Evolutionary conservation across 1,140 invertebrate genomes (phyloP).

Genomic region (Brachionus rotundiformis): DNA sequence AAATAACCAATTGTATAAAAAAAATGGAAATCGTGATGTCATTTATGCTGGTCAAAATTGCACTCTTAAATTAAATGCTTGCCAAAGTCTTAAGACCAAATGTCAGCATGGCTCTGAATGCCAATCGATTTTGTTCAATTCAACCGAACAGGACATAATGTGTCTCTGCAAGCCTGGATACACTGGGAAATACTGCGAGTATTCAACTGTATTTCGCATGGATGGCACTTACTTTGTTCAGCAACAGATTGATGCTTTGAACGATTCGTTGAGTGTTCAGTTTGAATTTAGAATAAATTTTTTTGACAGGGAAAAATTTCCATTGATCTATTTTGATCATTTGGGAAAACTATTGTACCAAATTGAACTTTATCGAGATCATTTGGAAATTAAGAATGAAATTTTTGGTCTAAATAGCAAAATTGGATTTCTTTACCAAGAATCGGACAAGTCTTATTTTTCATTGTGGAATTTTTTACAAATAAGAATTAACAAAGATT

Average conservation of each 20-base stretch:
- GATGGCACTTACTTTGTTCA: slow-evolving; percentile 32
- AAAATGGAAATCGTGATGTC: slow-evolving; percentile 45
- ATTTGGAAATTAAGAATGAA: not conserved
- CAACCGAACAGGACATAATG: slow-evolving; percentile 40
- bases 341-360: slow-evolving; percentile 13
- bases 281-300: slow-evolving; percentile 47
- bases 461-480: not conserved
- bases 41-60: slow-evolving; percentile 46
- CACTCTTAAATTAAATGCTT: slow-evolving; percentile 17
- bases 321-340: slow-evolving; percentile 35
- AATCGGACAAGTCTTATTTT: not conserved
- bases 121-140: slow-evolving; percentile 41
- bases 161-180: slow-evolving; percentile 54
- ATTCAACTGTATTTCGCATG: slow-evolving; percentile 29
- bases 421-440: slow-evolving; percentile 2
- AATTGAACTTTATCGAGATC: not conserved
- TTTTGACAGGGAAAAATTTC: not conserved
- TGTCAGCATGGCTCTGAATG: slow-evolving; percentile 34
- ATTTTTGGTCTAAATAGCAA: not conserved
- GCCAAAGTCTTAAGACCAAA: not conserved
- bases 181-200: slow-evolving; percentile 53
- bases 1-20: slow-evolving; percentile 23
- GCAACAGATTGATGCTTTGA: not conserved
- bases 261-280: not conserved
- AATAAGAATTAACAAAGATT: not conserved